Conservation (phyloP, 2,113 vertebrate genomes). For the Solea solea region DNA sequence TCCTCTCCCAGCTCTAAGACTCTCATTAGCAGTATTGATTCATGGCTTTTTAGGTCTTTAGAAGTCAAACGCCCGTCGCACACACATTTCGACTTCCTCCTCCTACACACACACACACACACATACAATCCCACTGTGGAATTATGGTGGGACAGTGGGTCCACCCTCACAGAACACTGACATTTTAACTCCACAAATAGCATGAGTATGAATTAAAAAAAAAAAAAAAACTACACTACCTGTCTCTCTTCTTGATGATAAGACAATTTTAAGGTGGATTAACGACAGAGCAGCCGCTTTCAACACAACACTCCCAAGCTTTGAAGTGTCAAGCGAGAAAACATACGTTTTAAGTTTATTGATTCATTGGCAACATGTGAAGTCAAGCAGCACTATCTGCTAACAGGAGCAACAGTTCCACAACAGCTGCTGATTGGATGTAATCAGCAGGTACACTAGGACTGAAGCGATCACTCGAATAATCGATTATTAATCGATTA, state of each 20-base stretch:
- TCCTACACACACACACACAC: constrained; percentile 5
- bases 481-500: no score
- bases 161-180: constrained; percentile 37
- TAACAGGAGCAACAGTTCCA: constrained; percentile 44
- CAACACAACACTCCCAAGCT: no score
- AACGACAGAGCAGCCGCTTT: no score
- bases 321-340: no score
- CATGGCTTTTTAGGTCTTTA: constrained; percentile 74
- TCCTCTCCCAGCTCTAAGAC: constrained; percentile 70
- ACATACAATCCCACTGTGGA: constrained; percentile 8
- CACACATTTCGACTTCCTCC: constrained; percentile 2
- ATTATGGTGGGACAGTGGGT: constrained; percentile 32
- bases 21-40: constrained; percentile 81
- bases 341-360: no score
- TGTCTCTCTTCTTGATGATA: no score
- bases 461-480: no score
- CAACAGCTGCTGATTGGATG: no score
- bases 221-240: no score
- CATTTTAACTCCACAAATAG: constrained; percentile 68
- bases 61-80: constrained; percentile 69
- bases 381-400: constrained; percentile 45
- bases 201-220: no score
- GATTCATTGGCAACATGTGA: constrained; percentile 41
- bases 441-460: no score
- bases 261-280: neutral